These are phyloP conservation scores for Orussus abietinus DNA, from an alignment of 1,140 invertebrate genomes.

Conservation along the genomic window DNA sequence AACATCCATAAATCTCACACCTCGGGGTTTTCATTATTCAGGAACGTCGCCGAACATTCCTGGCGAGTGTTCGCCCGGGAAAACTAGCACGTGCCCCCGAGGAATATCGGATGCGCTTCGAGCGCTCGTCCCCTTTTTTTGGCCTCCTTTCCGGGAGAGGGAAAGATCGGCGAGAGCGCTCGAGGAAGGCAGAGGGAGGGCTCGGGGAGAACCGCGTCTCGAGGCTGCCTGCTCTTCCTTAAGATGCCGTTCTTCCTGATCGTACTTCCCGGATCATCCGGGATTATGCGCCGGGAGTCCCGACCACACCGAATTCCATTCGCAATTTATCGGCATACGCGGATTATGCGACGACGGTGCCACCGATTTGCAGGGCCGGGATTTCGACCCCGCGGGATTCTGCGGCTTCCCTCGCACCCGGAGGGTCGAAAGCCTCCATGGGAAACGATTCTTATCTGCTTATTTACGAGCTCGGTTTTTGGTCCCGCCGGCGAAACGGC, in stretches of 20 bases:
- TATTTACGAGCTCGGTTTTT: no score
- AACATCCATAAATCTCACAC: neutral
- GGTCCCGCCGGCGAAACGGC: no score
- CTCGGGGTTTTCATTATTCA: neutral
- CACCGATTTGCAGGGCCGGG: no score
- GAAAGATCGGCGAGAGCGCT: neutral
- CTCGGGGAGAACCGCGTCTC: neutral
- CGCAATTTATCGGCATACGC: slow-evolving; percentile 7
- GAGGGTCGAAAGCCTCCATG: no score
- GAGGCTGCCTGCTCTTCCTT: slow-evolving; percentile 1
- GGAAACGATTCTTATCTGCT: no score
- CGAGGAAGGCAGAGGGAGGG: neutral
- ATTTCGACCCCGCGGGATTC: no score
- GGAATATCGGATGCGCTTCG: neutral
- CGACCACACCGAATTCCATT: slow-evolving; percentile 17
- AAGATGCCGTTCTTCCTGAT: slow-evolving; percentile 9
- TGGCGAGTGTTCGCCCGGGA: slow-evolving; percentile 5
- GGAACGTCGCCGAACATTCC: neutral
- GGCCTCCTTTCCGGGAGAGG: neutral
- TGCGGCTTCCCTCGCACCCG: no score
- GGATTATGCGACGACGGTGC: no score
- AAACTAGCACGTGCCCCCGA: neutral
- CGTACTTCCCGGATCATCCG: slow-evolving; percentile 17
- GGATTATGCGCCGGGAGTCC: slow-evolving; percentile 12
- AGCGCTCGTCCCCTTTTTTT: no score